Conservation (phyloP, 1,140 invertebrate species). For the Apis cerana region DNA sequence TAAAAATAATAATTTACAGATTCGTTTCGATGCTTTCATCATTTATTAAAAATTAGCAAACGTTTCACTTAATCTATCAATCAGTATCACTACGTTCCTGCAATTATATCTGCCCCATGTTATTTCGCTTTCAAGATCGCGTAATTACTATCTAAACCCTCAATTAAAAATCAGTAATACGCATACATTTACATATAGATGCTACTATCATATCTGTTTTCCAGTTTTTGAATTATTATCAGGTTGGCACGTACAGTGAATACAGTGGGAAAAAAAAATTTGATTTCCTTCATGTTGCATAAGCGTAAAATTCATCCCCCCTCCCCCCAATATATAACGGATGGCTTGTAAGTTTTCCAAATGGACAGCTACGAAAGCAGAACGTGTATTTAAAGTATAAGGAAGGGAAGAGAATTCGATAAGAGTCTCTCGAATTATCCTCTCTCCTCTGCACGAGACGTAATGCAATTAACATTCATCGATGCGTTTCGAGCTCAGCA, state of each 20-base stretch:
- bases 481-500: slow-evolving; percentile 1
- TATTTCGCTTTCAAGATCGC: neutral
- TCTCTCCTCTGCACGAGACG: neutral
- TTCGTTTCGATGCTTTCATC: neutral
- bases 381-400: neutral
- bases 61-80: neutral
- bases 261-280: neutral
- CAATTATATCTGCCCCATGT: neutral
- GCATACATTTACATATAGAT: neutral
- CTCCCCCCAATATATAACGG: neutral
- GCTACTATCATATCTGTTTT: neutral
- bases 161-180: neutral
- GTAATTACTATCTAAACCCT: neutral
- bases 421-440: neutral
- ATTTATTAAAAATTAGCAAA: neutral
- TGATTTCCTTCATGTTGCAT: neutral
- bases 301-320: neutral
- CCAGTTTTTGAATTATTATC: neutral
- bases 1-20: neutral
- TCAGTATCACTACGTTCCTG: neutral
- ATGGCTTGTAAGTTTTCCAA: too few relatives aligned
- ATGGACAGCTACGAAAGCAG: neutral
- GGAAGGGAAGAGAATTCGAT: neutral
- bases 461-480: slow-evolving; percentile 3
- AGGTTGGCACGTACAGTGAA: too few relatives aligned